Evolutionary conservation across 1,140 invertebrate genomes (phyloP), one percentile per base, ranked within the genome.

Genomic region (Thalassaphorura encarpata): DNA sequence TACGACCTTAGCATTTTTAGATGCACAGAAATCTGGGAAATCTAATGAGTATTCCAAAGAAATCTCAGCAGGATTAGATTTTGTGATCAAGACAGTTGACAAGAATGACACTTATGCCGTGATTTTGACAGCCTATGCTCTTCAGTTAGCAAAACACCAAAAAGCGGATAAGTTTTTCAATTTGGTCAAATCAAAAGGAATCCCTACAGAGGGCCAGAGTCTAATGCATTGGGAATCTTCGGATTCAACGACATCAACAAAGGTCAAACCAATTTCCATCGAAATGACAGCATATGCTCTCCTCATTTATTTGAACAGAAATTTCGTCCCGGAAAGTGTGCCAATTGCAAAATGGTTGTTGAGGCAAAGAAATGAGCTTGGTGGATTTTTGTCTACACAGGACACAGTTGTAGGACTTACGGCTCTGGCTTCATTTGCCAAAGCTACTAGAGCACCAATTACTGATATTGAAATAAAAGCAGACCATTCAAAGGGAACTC

Each of bases 241-340:
- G n/a, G n/a, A n/a, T n/a, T n/a, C n/a, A n/a, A n/a, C n/a, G n/a
- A n/a, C n/a, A n/a, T n/a, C n/a, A n/a, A n/a, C n/a, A n/a, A 15
- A 45, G 42, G 18, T 18, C 6, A 45, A 45, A 15, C 42, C 42
- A 45, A 11, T 48, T 1, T 86, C 91, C 63, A 80, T 93, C 16
- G 84, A 89, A 68, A 89, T 90, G 73, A 87, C 89, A 0, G 79
- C 89, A 0, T 95, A 94, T 72, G 86, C 80, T 0, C 70, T 88
- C 6, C 69, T 84, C 1, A 78, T 80, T 1, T 79, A 87, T 66
- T 64, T 87, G 1, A 75, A 76, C 41, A 75, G 79, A 57, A 80
- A 80, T 56, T 72, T 84, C 1, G 68, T 80, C 2, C 71, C 78
- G 26, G 81, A 87, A 61, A 80, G 82, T 0, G 69, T 89, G n/a